phyloP scores from a whole-genome alignment of 2,888 invertebrate genomes.

The Phyto melanocephala region DNA sequence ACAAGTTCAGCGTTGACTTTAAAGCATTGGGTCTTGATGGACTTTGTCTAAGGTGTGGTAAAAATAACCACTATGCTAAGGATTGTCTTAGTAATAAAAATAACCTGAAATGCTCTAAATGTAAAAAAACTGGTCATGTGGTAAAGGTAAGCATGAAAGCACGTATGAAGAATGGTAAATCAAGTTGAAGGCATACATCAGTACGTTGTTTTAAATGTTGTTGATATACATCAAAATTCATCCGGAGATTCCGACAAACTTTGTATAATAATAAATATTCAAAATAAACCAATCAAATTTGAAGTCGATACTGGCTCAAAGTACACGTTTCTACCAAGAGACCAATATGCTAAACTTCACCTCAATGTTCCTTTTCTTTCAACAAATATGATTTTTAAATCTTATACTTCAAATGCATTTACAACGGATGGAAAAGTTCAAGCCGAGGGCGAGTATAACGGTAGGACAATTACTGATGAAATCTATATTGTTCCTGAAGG shows the following conservation, averaged over 20 bases:
- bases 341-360: slow-evolving; percentile 1
- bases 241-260: too few species aligned
- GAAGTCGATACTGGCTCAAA: too few species aligned
- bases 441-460: too few species aligned
- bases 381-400: slow-evolving; percentile 30
- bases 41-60: slow-evolving; percentile 24
- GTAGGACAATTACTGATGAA: too few species aligned
- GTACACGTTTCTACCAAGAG: too few species aligned
- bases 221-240: too few species aligned
- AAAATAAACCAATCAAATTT: too few species aligned
- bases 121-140: too few species aligned
- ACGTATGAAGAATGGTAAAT: slow-evolving; percentile 18
- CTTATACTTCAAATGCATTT: too few species aligned
- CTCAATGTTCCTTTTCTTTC: slow-evolving; percentile 27
- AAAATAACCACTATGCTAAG: slow-evolving; percentile 34
- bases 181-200: slow-evolving; percentile 11
- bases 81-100: too few species aligned
- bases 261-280: too few species aligned
- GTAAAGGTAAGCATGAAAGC: slow-evolving; percentile 21
- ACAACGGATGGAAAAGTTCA: slow-evolving; percentile 44
- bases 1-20: slow-evolving; percentile 20
- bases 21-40: slow-evolving; percentile 28
- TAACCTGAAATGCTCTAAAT: too few species aligned
- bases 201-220: slow-evolving; percentile 4
- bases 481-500: slow-evolving; percentile 52